Conservation (phyloP, 2,888 invertebrate genomes). For the Hermaeophaga mercurialis region DNA sequence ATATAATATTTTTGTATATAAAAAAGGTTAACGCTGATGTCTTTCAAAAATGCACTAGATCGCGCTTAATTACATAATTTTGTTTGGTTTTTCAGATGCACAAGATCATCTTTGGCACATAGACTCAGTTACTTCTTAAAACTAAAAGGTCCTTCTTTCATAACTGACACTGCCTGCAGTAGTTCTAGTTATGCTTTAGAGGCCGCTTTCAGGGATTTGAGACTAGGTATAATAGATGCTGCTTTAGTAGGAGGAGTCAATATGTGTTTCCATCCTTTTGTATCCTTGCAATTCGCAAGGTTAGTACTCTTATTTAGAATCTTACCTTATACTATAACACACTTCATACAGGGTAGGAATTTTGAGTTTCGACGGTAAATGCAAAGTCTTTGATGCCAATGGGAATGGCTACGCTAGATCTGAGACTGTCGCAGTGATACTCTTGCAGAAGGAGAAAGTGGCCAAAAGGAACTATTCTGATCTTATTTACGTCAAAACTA, state of each 20-base stretch:
- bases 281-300: conserved; percentile 88
- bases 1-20: too few relatives aligned
- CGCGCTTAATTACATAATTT: too few relatives aligned
- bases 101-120: conserved; percentile 89
- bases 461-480: conserved; percentile 61
- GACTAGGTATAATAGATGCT: conserved; percentile 82
- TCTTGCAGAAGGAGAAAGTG: conserved; percentile 68
- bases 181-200: conserved; percentile 89
- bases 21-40: too few relatives aligned
- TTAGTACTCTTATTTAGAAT: too few relatives aligned
- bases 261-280: conserved; percentile 83
- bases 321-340: too few relatives aligned
- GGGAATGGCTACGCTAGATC: conserved; percentile 82
- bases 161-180: conserved; percentile 94
- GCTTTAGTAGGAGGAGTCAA: conserved; percentile 90
- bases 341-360: conserved; percentile 76
- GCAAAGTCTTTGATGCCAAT: conserved; percentile 87
- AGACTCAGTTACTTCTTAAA: too few relatives aligned
- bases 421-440: conserved; percentile 75
- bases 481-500: conserved; percentile 50
- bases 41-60: too few relatives aligned
- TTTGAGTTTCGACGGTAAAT: conserved; percentile 81
- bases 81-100: conserved; percentile 50
- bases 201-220: conserved; percentile 76
- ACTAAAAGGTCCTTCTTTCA: conserved; percentile 89